Conservation (phyloP, 64 coral and sea anemone species). For the Pachyseris speciosa region DNA sequence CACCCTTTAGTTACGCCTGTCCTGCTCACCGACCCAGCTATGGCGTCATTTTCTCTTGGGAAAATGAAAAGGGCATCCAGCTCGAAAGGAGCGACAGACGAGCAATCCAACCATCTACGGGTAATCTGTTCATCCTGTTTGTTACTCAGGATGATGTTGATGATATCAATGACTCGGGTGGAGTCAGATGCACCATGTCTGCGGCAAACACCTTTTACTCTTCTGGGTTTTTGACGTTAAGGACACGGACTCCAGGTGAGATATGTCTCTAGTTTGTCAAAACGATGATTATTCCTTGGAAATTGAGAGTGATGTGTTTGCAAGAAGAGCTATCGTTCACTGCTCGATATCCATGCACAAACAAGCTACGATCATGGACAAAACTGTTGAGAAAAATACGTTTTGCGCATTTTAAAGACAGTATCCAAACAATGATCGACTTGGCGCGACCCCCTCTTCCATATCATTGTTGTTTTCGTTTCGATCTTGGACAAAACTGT, state of each 20-base stretch:
- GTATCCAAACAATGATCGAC: no score
- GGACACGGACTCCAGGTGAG: not conserved
- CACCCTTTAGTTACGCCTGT: not conserved
- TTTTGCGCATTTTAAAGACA: no score
- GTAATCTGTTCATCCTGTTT: slow-evolving; percentile 33
- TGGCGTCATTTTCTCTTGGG: slow-evolving; percentile 16
- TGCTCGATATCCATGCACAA: no score
- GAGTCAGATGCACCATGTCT: slow-evolving; percentile 9
- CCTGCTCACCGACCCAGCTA: not conserved
- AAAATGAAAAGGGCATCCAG: not conserved
- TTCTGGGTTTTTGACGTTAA: slow-evolving; percentile 2
- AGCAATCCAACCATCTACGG: slow-evolving; percentile 1
- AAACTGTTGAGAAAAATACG: no score
- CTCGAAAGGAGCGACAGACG: not conserved
- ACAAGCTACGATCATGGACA: no score
- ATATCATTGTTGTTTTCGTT: no score
- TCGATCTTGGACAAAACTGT: no score
- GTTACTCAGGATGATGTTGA: slow-evolving; percentile 43
- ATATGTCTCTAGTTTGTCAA: not conserved
- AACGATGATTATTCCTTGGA: no score
- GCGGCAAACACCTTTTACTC: not conserved
- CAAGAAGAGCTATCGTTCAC: no score
- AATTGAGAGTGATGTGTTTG: no score
- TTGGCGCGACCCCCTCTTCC: no score
- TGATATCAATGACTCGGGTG: not conserved